Percentiles rank a stretch among this genome's conserved stretches.
Conservation (phyloP, 2,797 vertebrate species). For the Tamandua tetradactyla region DNA sequence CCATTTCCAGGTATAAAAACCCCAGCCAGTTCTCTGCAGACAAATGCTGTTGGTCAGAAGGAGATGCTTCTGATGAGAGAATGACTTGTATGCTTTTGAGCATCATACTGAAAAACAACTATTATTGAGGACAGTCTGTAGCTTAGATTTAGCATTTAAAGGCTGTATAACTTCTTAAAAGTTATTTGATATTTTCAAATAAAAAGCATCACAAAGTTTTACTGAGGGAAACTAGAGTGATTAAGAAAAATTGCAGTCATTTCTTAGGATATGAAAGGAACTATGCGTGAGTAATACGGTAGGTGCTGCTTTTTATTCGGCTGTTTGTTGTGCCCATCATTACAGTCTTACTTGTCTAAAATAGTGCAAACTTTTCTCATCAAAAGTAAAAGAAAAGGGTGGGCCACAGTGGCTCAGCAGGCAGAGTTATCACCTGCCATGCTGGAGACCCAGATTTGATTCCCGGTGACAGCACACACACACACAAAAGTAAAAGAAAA, state of each 20-base stretch:
- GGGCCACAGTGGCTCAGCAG: too few relatives aligned
- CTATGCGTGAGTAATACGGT: background rate
- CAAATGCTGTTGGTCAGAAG: background rate
- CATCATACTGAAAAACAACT: background rate
- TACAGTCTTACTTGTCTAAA: background rate
- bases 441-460: too few relatives aligned
- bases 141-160: slow-evolving; percentile 12
- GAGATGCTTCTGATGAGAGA: background rate
- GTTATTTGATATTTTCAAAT: background rate
- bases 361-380: background rate
- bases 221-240: slow-evolving; percentile 7
- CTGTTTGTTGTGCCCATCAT: background rate
- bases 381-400: background rate
- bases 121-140: background rate
- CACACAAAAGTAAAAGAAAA: background rate
- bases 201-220: background rate
- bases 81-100: background rate
- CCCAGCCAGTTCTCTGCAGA: background rate
- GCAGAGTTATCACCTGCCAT: too few relatives aligned
- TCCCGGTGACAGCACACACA: too few relatives aligned
- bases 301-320: background rate
- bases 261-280: background rate
- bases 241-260: slow-evolving; percentile 13
- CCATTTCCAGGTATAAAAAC: background rate
- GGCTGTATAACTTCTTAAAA: background rate